A percentile compares a stretch with the other conserved stretches of the same genome.
Conservation (phyloP, 2,113 vertebrate genomes). For the Mobula birostris region DNA sequence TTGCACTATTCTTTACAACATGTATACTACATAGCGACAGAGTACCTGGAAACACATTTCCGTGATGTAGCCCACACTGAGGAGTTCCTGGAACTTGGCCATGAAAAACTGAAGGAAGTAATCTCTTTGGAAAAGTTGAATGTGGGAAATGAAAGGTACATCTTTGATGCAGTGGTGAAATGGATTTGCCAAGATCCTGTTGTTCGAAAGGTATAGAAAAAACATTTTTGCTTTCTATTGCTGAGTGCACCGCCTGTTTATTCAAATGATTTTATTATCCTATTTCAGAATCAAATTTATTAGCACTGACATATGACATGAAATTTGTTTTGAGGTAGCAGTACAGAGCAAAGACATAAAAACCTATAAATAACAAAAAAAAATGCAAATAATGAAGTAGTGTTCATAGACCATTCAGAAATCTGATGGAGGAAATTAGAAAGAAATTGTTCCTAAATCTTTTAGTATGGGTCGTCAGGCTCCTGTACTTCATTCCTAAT, state of each 20-base stretch:
- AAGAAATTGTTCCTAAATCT: no score
- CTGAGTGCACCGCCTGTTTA: not conserved
- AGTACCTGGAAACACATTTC: constrained; percentile 96
- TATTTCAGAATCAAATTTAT: not conserved
- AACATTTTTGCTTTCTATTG: not conserved
- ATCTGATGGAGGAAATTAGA: no score
- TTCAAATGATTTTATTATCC: not conserved
- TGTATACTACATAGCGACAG: constrained; percentile 83
- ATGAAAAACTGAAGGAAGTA: constrained; percentile 78
- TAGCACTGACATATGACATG: no score
- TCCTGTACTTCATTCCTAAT: no score
- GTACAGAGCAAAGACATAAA: no score
- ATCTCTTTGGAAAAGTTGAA: constrained; percentile 92
- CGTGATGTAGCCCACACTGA: constrained; percentile 81
- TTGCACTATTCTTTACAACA: constrained; percentile 92
- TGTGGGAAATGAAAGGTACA: constrained; percentile 86
- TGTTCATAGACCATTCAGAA: no score
- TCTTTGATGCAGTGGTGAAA: constrained; percentile 87
- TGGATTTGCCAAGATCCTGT: constrained; percentile 84
- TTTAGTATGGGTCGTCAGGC: no score
- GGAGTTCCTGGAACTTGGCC: constrained; percentile 84
- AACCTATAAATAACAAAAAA: no score
- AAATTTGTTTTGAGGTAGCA: no score
- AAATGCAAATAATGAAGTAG: no score
- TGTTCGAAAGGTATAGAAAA: constrained; percentile 72